Base-by-base conservation (phyloP, 2,888 invertebrate species). In the Apocheima hispidaria region DNA sequence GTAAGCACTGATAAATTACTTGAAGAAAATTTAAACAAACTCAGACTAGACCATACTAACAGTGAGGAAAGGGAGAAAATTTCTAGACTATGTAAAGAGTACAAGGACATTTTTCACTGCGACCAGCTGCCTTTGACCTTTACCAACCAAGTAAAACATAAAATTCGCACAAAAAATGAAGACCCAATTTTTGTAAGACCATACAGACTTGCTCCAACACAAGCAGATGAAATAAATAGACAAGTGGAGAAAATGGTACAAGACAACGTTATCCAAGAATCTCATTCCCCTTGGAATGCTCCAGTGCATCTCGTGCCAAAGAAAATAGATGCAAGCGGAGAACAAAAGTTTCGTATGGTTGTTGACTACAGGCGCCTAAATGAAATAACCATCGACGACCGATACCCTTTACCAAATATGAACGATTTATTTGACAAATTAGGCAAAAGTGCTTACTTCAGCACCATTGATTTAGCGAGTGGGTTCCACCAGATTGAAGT, bases 71-170 rank as follows among this genome's bases (percentile, higher is more conserved):
- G n/a, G 2, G 33, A 1, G 7, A 2, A 14, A 4, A 4, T 28
- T 28, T 28, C 9, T 7, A 7, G 4, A 14, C 14, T 26, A 1
- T 44, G 26, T 9, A 2, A 26, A 2, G 14, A 28, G 7, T 44
- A 44, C 26, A 44, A 44, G 28, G 44, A 44, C 16, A 44, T 44
- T 9, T 44, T 44, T 14, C 9, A 44, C 14, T 26, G 44, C 28
- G 44, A 26, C 12, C 2, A 44, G 9, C 28, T 44, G 14, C 44
- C 44, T 7, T 14, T 44, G 9, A 44, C 44, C n/a, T 44, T 44
- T 28, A 26, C 44, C 5, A 44, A 26, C 9, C n/a, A 26, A 23
- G 44, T 44, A 14, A 44, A 44, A 5, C 44, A 44, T 14, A 7
- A 14, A 1, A 44, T 44, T 2, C 4, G 23, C 2, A 51, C 51